Base-by-base conservation (phyloP, 2,113 vertebrate species). In the Callipepla californica region DNA sequence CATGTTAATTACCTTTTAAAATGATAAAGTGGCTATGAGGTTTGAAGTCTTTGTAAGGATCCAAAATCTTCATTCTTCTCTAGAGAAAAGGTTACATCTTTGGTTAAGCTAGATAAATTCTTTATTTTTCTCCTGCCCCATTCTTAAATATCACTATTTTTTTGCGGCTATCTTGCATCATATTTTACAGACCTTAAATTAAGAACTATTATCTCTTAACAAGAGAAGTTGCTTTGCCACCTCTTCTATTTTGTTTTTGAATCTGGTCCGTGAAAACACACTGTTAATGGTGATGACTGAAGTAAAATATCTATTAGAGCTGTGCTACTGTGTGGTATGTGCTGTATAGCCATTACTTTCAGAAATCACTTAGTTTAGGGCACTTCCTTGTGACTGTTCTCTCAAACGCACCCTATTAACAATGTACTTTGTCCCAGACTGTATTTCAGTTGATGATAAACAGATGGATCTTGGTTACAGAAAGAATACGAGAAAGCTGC, bases 391-490 rank as follows among this genome's bases (percentile, higher is more conserved):
- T 92, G 70, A 69, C 73, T 85, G 55, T 66, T 81, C 53, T 87
- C 69, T 85, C 89, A 76, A 30, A 83, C 88, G 87, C 91, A 95
- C 87, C 90, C 84, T 74, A 89, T 96, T 94, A 93, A 96, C 59
- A 80, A 89, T 84, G 84, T 59, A 90, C 85, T 96, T 93, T 94
- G 91, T 93, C 91, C 92, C 53, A 1, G 11, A 50, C 83, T 91
- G 92, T 91, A 76, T 77, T 93, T 76, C 61, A 67, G 69, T 76
- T 96, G 80, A 69, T 96, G 91, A 93, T 94, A 92, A 97, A 94
- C 95, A 96, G 95, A 93, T 90, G 96, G 89, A 63, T 84, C 81
- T 85, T 22, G 23, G 92, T 89, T 30, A 28, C 57, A 88, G 92
- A 85, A 80, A 77, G 89, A 92, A 86, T 90, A 86, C 10, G 75